phyloP scores from a whole-genome alignment of 2,797 vertebrate genomes.

The Menidia menidia region DNA sequence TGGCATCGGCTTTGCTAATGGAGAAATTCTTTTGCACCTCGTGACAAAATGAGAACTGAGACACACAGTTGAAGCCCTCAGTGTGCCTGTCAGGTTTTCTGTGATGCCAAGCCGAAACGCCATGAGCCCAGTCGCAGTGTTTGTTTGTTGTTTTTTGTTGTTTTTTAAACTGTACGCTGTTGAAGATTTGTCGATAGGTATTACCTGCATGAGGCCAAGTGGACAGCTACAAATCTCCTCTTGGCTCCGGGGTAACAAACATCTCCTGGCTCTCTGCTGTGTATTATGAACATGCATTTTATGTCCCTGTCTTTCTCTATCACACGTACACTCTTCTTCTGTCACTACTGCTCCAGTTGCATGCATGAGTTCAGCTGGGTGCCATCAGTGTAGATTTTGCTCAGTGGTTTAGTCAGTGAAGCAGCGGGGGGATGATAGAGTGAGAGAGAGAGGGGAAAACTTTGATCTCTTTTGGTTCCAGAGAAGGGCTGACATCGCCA shows the following conservation, averaged over 20 bases:
- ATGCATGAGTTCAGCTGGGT: slow-evolving; percentile 67
- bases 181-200: slow-evolving; percentile 64
- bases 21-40: slow-evolving; percentile 45
- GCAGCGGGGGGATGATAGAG: slow-evolving; percentile 41
- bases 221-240: slow-evolving; percentile 57
- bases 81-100: slow-evolving; percentile 40
- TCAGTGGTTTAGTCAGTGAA: slow-evolving; percentile 63
- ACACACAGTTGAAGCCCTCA: slow-evolving; percentile 35
- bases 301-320: slow-evolving; percentile 20
- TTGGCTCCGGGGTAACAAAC: slow-evolving; percentile 55
- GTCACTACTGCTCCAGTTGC: slow-evolving; percentile 65
- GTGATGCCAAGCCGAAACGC: slow-evolving; percentile 8
- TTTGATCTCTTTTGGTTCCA: not conserved
- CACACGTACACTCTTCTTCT: slow-evolving; percentile 21
- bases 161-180: slow-evolving; percentile 2
- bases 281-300: slow-evolving; percentile 45
- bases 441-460: slow-evolving; percentile 4
- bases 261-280: slow-evolving; percentile 36
- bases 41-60: slow-evolving; percentile 47
- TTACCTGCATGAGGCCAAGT: slow-evolving; percentile 68
- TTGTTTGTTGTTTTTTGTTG: slow-evolving; percentile 23
- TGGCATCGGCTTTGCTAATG: slow-evolving; percentile 50
- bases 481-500: not conserved
- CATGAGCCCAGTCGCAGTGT: slow-evolving; percentile 29
- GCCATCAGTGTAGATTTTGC: slow-evolving; percentile 72